These are phyloP conservation scores for Campylomormyrus tamandua DNA, from an alignment of 2,113 vertebrate species.

Conservation along the genomic window DNA sequence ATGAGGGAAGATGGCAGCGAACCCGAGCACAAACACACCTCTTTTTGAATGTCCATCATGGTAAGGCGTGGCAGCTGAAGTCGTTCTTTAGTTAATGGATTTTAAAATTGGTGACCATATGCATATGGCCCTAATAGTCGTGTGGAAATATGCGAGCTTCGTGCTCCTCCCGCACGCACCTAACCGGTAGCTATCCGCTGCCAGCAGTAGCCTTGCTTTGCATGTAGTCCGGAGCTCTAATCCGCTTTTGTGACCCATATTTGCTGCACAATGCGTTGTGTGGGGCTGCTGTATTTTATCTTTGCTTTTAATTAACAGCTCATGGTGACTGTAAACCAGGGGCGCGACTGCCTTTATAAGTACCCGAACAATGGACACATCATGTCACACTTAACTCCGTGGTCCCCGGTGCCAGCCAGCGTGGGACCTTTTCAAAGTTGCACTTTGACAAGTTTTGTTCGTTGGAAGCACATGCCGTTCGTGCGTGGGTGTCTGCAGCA, in stretches of 20 bases:
- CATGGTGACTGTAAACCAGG: neutral
- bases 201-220: neutral
- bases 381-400: neutral
- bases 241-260: neutral
- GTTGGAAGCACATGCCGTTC: neutral
- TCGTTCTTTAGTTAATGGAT: neutral
- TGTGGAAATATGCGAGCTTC: neutral
- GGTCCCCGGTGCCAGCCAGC: neutral
- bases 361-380: neutral
- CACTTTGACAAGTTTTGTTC: neutral
- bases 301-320: neutral
- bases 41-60: constrained; percentile 74
- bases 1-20: constrained; percentile 71
- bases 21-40: constrained; percentile 55
- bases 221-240: neutral
- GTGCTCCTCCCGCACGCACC: neutral
- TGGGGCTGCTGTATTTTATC: neutral
- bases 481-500: neutral
- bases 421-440: neutral
- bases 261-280: neutral
- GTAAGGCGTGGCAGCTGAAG: constrained; percentile 49
- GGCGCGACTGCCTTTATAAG: neutral
- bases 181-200: no score
- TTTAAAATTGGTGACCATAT: neutral
- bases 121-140: neutral